Percentiles rank a stretch among this genome's conserved stretches.
Conservation (phyloP, 2,888 invertebrate genomes). For the Penaeus monodon region DNA sequence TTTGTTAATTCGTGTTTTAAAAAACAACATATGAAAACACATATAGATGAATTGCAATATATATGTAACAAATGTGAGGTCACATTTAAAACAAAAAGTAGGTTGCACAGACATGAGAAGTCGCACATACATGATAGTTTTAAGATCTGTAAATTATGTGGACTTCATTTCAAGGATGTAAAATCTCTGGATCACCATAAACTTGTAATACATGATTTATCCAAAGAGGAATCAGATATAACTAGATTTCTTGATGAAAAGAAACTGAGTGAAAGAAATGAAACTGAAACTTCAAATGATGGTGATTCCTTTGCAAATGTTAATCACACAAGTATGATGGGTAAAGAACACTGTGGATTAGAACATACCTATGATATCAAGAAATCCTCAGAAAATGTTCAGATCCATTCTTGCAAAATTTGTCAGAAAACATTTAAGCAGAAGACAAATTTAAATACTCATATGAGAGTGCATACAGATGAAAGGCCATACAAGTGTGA, state of each 20-base stretch:
- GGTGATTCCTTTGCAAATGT: too few relatives aligned
- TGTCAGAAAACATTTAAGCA: slow-evolving; percentile 15
- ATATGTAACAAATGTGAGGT: slow-evolving; percentile 19
- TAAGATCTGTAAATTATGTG: slow-evolving; percentile 34
- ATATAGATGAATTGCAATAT: slow-evolving; percentile 20
- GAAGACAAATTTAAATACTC: slow-evolving; percentile 20
- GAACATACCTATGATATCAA: background rate
- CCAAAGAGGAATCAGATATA: background rate
- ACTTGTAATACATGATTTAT: background rate
- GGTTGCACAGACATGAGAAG: background rate
- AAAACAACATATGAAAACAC: slow-evolving; percentile 29
- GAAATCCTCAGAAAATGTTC: too few relatives aligned
- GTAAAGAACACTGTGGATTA: background rate
- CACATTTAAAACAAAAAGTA: slow-evolving; percentile 17
- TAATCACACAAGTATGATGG: background rate
- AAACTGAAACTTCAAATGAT: too few relatives aligned
- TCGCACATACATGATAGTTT: slow-evolving; percentile 10
- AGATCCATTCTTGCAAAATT: background rate
- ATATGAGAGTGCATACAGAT: slow-evolving; percentile 30
- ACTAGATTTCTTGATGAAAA: background rate
- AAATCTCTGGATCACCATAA: slow-evolving; percentile 12
- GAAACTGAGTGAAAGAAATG: background rate
- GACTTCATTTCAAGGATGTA: slow-evolving; percentile 18
- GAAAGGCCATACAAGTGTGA: slow-evolving; percentile 22
- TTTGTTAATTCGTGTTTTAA: slow-evolving; percentile 36